A percentile compares a stretch with the other conserved stretches of the same genome.
Evolutionary conservation across 1,140 invertebrate species (phyloP).

Genomic region (Rhyacophila brunnea): DNA sequence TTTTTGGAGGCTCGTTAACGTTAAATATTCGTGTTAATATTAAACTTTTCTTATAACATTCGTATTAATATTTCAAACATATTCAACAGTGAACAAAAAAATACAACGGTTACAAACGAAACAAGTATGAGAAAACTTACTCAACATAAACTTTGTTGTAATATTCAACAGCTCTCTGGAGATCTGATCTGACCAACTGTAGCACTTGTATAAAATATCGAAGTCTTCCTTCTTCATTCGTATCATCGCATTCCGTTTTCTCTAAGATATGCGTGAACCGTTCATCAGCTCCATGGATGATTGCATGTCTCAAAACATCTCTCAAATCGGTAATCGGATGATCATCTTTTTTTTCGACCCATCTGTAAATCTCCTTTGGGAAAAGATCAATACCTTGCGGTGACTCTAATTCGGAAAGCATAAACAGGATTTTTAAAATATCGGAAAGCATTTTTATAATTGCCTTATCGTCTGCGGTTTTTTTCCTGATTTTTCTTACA

Average conservation of each 20-base stretch:
- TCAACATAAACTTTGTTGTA: constrained; percentile 80
- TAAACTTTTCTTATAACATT: too few species aligned
- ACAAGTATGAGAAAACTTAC: too few species aligned
- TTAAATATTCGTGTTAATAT: too few species aligned
- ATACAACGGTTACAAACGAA: constrained; percentile 4
- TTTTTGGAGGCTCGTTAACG: too few species aligned
- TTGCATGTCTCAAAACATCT: constrained; percentile 63
- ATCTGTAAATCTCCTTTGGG: constrained; percentile 67
- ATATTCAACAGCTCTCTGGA: constrained; percentile 76
- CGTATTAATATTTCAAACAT: neutral
- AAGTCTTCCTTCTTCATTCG: constrained; percentile 62
- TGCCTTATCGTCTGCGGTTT: constrained; percentile 67
- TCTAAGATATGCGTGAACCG: constrained; percentile 76
- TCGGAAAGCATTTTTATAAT: constrained; percentile 65
- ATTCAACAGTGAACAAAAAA: too few species aligned
- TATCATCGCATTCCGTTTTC: constrained; percentile 60
- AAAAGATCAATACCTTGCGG: constrained; percentile 66
- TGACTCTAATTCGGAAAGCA: constrained; percentile 57
- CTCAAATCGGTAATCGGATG: constrained; percentile 57
- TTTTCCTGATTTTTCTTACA: constrained; percentile 71
- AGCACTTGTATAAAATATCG: constrained; percentile 79
- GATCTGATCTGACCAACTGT: constrained; percentile 76
- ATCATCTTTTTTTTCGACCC: constrained; percentile 51
- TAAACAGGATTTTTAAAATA: constrained; percentile 67
- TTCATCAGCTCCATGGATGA: constrained; percentile 70